Evolutionary conservation across 2,113 vertebrate genomes (phyloP), one percentile per base, ranked within the genome.

Genomic region (Callionymus lyra): DNA sequence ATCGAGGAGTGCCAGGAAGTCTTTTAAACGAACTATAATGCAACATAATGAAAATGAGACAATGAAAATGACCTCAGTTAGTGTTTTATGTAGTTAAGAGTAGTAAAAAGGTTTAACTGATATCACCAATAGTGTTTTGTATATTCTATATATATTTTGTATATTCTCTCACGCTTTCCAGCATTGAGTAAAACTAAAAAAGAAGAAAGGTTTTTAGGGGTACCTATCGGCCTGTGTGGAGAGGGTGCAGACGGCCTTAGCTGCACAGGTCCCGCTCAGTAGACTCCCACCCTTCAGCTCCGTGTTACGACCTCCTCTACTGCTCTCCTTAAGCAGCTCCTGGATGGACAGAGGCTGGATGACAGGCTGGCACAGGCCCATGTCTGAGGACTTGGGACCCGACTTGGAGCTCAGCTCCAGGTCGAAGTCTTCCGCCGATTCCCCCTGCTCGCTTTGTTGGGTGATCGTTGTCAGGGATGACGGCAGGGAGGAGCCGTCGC

Each of bases 221-320:
- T 11, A 82, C 79, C 92, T 90, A 87, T 99, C 95, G 0, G 91
- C 90, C 74, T 93, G 91, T 0, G 94, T 95, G 8, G 95, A 98
- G 12, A 99, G 87, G 0, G 82, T 85, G 50, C 91, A 92, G 18
- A 98, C 89, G 0, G 89, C 93, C 72, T 88, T 92, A 65, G 91
- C 88, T 0, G 91, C 93, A 0, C 70, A 83, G 48, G 72, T 84
- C 6, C 90, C 90, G 0, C 72, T 90, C 66, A 98, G 82, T 60
- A 98, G 82, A 68, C 90, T 90, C 32, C 91, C 87, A 1, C 86
- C 82, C 9, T 84, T 86, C 49, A 94, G 87, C 34, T 95, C 91
- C 2, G 88, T 82, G 10, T 85, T 76, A 41, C 86, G 82, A 41
- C 89, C 86, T 0, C 85, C 84, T 43, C 81, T 65, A 43, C 79